Percentiles rank a stretch among this genome's conserved stretches.
Evolutionary conservation across 92 coral and sea anemone species (phyloP).

Genomic region (Pocillopora grandis): DNA sequence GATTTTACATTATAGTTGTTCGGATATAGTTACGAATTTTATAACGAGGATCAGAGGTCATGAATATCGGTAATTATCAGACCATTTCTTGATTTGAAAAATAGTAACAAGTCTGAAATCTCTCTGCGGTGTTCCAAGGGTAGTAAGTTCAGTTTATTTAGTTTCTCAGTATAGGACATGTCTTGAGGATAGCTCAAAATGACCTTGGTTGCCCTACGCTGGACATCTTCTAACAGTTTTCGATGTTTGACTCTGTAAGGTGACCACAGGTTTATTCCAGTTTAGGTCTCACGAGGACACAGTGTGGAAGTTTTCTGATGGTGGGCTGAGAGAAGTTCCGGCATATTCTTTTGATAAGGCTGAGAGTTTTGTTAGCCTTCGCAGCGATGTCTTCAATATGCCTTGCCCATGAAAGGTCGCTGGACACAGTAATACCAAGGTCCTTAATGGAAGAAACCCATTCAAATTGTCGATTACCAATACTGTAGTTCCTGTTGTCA

Average conservation of each 20-base stretch:
- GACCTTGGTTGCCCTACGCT: slow-evolving; percentile 56
- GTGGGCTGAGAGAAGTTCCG: slow-evolving; percentile 8
- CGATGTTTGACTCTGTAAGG: slow-evolving; percentile 41
- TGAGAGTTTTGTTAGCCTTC: slow-evolving; percentile 25
- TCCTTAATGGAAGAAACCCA: not conserved
- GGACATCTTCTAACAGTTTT: slow-evolving; percentile 34
- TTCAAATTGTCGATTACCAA: slow-evolving; percentile 3
- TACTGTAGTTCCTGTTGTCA: not conserved
- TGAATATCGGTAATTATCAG: not conserved
- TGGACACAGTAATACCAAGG: slow-evolving; percentile 21
- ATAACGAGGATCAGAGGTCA: not conserved
- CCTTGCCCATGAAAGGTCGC: slow-evolving; percentile 12
- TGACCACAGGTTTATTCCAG: slow-evolving; percentile 45
- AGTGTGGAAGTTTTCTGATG: slow-evolving; percentile 11
- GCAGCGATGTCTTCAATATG: not conserved
- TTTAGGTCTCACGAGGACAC: not conserved
- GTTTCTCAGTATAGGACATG: slow-evolving; percentile 27
- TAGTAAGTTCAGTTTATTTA: slow-evolving; percentile 26
- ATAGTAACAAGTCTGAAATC: slow-evolving; percentile 25
- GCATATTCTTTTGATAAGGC: slow-evolving; percentile 15
- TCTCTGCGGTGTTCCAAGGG: slow-evolving; percentile 38
- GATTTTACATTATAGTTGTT: no score
- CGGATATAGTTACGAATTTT: no score
- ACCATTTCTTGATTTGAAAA: slow-evolving; percentile 26
- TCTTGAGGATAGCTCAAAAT: slow-evolving; percentile 38